Evolutionary conservation across 2,888 invertebrate genomes (phyloP), one percentile per base, ranked within the genome.

Genomic region (Campoplex nolae): DNA sequence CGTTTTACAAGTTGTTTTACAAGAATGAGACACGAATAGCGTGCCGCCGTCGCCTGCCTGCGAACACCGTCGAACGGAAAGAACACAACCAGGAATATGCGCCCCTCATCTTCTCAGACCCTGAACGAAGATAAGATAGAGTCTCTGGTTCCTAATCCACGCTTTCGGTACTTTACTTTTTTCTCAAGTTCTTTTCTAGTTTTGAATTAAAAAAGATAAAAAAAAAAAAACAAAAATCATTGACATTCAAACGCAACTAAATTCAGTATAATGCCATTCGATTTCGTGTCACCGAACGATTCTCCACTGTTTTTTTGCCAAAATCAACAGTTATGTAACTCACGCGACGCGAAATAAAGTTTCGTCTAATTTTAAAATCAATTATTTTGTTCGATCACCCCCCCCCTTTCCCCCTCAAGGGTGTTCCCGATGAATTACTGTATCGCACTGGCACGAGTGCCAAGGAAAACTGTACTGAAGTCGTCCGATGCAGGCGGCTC

Each of bases 1-100:
- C 92, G 93, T 94, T 93, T 92, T 93, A 94, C 93, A 93, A 93
- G 94, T 92, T 93, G 94, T 94, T 94, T 92, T 93, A 94, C 94
- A 94, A 93, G 91, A 89, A 89, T 90, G 90, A 90, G 89, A 79
- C 85, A 87, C 87, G 88, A 89, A 84, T 13, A 86, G 88, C 88
- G 88, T 88, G 88, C 88, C 88, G 86, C 88, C 87, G 88, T 88
- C 88, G 86, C 88, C 87, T 84, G 88, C 82, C 86, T 79, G 83
- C 51, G 71, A 73, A 48, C 65, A 48, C 71, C 77, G 32, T 3
- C 65, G 67, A 28, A 78, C 74, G 28, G 71, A 83, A 32, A 84
- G 56, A 78, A 54, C 67, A 76, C 68, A 70, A 74, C n/a, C 73
- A n/a, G 38, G 35, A 58, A 79, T 71, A 71, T 79, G 48, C 48